Percentiles rank a stretch among this genome's conserved stretches.
These are phyloP conservation scores for Brachionichthys hirsutus DNA, from an alignment of 2,113 vertebrate genomes.

Conservation along the genomic window DNA sequence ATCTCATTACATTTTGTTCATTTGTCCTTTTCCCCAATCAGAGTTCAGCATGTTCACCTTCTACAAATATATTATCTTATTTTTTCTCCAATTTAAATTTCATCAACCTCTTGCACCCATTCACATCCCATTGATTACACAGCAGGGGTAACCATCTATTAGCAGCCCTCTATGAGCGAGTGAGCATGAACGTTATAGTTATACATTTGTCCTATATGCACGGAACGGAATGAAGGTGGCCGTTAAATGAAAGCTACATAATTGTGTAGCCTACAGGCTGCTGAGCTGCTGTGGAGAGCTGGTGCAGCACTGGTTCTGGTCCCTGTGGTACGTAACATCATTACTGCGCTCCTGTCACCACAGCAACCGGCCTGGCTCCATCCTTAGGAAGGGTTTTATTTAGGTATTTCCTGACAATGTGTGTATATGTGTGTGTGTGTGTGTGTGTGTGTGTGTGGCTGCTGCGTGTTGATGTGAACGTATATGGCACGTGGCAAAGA, in stretches of 20 bases:
- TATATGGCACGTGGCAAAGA: slow-evolving; percentile 18
- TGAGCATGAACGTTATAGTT: no score
- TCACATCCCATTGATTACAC: no score
- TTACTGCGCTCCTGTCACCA: slow-evolving; percentile 66
- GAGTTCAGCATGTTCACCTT: no score
- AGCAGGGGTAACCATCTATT: no score
- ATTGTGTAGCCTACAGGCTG: slow-evolving; percentile 13
- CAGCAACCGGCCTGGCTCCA: slow-evolving; percentile 64
- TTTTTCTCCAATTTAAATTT: no score
- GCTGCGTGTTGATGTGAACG: slow-evolving; percentile 7
- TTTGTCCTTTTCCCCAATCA: no score
- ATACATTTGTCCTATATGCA: no score
- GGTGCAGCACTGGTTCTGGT: slow-evolving; percentile 56
- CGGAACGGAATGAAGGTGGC: no score
- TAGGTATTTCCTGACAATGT: slow-evolving; percentile 40
- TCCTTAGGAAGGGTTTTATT: slow-evolving; percentile 57
- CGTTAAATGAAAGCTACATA: not conserved
- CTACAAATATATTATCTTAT: no score
- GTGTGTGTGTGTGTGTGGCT: not conserved
- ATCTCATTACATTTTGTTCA: no score
- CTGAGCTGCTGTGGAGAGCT: slow-evolving; percentile 18
- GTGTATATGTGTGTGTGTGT: slow-evolving; percentile 4
- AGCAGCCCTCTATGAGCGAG: no score
- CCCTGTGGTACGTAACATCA: slow-evolving; percentile 65
- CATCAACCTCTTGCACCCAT: no score